phyloP scores from a whole-genome alignment of 2,797 vertebrate genomes.

The Periophthalmus magnuspinnatus region DNA sequence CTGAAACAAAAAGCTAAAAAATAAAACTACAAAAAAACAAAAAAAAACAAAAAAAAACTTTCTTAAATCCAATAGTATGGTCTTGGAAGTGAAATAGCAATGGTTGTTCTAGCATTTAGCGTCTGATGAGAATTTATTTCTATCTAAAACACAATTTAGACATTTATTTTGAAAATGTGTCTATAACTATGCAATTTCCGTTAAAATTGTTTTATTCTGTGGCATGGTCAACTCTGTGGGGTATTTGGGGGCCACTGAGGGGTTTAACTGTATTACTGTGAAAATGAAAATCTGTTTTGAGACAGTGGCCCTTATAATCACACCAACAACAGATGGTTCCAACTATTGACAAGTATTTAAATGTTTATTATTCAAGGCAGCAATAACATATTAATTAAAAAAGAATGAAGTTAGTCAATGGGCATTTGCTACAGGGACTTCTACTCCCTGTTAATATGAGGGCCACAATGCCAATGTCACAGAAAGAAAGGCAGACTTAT shows the following conservation, averaged over 20 bases:
- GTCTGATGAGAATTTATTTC: neutral
- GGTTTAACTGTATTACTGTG: neutral
- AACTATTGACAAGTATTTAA: neutral
- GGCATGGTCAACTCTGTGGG: conserved; percentile 2
- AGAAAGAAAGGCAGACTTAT: conserved; percentile 25
- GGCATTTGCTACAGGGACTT: neutral
- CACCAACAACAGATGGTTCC: neutral
- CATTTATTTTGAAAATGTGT: neutral
- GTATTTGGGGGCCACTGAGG: neutral
- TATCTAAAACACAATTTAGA: neutral
- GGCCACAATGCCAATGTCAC: conserved; percentile 7
- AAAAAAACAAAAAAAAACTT: neutral
- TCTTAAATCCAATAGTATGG: neutral
- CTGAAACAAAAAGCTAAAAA: neutral
- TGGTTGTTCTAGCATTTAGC: neutral
- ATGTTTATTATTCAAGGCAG: conserved; percentile 10
- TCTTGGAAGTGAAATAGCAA: neutral
- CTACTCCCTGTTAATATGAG: neutral
- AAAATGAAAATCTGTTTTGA: neutral
- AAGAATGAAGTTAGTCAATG: neutral
- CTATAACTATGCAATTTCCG: neutral
- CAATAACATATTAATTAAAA: neutral
- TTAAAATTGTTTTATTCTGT: neutral
- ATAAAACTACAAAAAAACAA: too few species aligned
- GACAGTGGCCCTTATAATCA: neutral